Evolutionary conservation across 2,888 invertebrate species (phyloP).

Genomic region (Idaea aversata): DNA sequence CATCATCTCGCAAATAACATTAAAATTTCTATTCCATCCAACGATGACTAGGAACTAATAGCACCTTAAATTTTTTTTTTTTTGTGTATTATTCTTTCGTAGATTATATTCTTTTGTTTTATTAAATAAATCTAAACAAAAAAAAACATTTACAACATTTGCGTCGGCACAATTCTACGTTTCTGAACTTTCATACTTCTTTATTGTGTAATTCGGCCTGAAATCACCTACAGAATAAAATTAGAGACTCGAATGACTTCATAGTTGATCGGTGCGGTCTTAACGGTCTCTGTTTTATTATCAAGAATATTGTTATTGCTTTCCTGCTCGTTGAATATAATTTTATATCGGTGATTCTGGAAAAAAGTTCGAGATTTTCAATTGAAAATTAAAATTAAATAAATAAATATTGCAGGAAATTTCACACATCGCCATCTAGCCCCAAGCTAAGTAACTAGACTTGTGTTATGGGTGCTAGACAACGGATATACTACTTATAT

Average conservation of each 20-base stretch:
- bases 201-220: not conserved
- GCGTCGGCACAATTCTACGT: not conserved
- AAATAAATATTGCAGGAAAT: no score
- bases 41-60: no score
- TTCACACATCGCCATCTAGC: no score
- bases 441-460: no score
- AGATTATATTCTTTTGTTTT: not conserved
- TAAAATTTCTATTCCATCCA: no score
- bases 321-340: not conserved
- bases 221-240: conserved; percentile 5
- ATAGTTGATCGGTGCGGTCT: conserved; percentile 19
- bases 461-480: no score
- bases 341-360: conserved; percentile 1
- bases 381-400: not conserved
- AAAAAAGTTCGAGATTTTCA: not conserved
- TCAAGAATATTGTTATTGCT: not conserved
- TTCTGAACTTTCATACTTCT: not conserved
- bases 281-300: conserved; percentile 11
- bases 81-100: no score
- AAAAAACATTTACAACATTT: not conserved
- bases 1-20: no score
- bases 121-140: not conserved
- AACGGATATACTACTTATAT: no score
- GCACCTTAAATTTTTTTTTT: no score
- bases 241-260: conserved; percentile 19